A percentile compares a stretch with the other conserved stretches of the same genome.
Conservation (phyloP, 2,888 invertebrate species). For the Brachypalpus laphriformis region DNA sequence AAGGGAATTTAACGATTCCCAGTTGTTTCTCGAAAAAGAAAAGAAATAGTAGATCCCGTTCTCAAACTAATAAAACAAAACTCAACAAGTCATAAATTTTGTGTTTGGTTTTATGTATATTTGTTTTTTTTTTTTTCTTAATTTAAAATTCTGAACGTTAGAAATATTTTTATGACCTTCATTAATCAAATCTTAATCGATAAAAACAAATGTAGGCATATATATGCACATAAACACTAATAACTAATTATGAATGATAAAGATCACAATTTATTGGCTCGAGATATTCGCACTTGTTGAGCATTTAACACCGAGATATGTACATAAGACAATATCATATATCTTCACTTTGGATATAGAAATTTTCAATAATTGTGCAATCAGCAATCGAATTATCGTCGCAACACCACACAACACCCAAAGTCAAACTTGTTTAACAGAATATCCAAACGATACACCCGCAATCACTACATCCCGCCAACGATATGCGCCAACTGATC, state of each 20-base stretch:
- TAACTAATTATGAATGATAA: slow-evolving; percentile 42
- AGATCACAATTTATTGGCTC: slow-evolving; percentile 51
- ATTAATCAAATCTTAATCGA: slow-evolving; percentile 60
- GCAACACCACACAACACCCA: slow-evolving; percentile 21
- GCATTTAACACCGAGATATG: neutral
- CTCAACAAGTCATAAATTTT: slow-evolving; percentile 29
- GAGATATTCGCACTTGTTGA: slow-evolving; percentile 39
- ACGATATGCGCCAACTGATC: slow-evolving; percentile 67
- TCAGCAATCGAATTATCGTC: slow-evolving; percentile 28
- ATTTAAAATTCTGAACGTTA: slow-evolving; percentile 32
- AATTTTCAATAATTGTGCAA: slow-evolving; percentile 20
- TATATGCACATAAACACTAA: slow-evolving; percentile 44
- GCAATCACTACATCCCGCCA: slow-evolving; percentile 47
- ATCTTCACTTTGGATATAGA: neutral
- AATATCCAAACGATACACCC: slow-evolving; percentile 30
- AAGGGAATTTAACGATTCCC: neutral
- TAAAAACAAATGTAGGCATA: slow-evolving; percentile 44
- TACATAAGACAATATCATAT: neutral
- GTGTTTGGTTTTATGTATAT: slow-evolving; percentile 12
- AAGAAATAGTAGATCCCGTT: slow-evolving; percentile 5
- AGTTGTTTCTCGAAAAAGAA: neutral
- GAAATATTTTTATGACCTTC: slow-evolving; percentile 45
- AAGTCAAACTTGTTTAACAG: slow-evolving; percentile 1
- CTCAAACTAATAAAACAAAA: slow-evolving; percentile 30
- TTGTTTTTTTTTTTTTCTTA: slow-evolving; percentile 23